Evolutionary conservation across 2,797 vertebrate genomes (phyloP).

Genomic region (Sebastes melanostomus): DNA sequence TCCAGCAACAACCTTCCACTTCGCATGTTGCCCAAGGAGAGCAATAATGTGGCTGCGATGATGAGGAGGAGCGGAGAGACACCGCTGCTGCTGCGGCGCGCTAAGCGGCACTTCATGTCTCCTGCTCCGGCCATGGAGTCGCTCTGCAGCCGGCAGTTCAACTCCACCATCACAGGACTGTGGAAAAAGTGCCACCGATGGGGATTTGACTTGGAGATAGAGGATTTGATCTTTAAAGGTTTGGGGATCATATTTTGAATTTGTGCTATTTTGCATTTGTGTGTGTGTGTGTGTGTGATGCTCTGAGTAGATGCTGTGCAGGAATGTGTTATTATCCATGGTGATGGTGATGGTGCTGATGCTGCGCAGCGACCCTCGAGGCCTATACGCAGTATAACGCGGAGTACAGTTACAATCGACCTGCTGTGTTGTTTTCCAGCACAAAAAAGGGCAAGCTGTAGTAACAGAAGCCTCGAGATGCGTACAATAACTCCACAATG

Average conservation of each 20-base stretch:
- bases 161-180: slow-evolving; percentile 90
- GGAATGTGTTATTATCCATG: slow-evolving; percentile 70
- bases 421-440: slow-evolving; percentile 37
- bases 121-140: slow-evolving; percentile 87
- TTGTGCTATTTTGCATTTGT: slow-evolving; percentile 8
- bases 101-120: slow-evolving; percentile 75
- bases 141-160: slow-evolving; percentile 90
- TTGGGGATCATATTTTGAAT: neutral
- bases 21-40: slow-evolving; percentile 83
- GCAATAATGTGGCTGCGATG: slow-evolving; percentile 33
- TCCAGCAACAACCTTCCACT: slow-evolving; percentile 90
- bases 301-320: slow-evolving; percentile 39
- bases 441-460: slow-evolving; percentile 56
- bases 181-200: slow-evolving; percentile 91
- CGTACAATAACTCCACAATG: slow-evolving; percentile 58
- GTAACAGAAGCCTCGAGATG: slow-evolving; percentile 59
- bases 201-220: slow-evolving; percentile 89
- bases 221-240: slow-evolving; percentile 93
- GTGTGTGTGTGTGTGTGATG: slow-evolving; percentile 12
- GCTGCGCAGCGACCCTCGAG: slow-evolving; percentile 65
- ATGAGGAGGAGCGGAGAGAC: slow-evolving; percentile 35
- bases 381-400: slow-evolving; percentile 61
- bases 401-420: slow-evolving; percentile 55
- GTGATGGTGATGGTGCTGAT: slow-evolving; percentile 72
- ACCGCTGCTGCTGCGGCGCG: slow-evolving; percentile 52